Evolutionary conservation across 2,888 invertebrate species (phyloP).

Genomic region (Therioaphis trifolii): DNA sequence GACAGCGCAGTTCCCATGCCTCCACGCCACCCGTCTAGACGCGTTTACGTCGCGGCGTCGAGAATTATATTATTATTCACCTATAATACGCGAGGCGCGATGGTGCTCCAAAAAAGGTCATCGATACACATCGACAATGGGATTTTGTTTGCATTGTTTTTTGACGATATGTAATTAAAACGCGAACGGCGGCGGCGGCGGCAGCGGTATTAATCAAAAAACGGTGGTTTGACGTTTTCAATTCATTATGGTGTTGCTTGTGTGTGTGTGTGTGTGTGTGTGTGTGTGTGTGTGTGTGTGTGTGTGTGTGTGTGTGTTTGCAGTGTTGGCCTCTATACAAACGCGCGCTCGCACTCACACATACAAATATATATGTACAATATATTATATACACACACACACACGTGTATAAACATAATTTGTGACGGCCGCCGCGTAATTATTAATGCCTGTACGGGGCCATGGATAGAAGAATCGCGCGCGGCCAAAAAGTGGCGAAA

Average conservation of each 20-base stretch:
- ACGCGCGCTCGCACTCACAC: not conserved
- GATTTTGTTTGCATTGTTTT: conserved; percentile 54
- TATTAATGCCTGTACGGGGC: not conserved
- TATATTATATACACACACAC: too few species aligned
- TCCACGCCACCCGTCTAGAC: not conserved
- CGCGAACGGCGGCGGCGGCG: not conserved
- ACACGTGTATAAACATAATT: not conserved
- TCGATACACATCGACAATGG: conserved; percentile 33
- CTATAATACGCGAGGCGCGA: not conserved
- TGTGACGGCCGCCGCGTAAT: conserved; percentile 14
- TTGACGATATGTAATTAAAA: conserved; percentile 57
- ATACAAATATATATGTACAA: not conserved
- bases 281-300: not conserved
- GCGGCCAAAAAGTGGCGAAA: conserved; percentile 35
- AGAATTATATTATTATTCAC: not conserved
- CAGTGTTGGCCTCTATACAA: too few species aligned
- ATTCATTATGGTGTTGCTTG: conserved; percentile 40
- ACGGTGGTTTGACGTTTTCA: conserved; percentile 57
- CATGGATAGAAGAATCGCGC: conserved; percentile 30
- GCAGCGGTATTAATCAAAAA: conserved; percentile 53
- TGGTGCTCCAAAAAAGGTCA: conserved; percentile 33
- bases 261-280: not conserved
- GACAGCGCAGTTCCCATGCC: not conserved
- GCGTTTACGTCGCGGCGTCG: not conserved
- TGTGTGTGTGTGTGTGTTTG: not conserved